Conservation (phyloP, 2,113 vertebrate species). For the Saguinus midas region DNA sequence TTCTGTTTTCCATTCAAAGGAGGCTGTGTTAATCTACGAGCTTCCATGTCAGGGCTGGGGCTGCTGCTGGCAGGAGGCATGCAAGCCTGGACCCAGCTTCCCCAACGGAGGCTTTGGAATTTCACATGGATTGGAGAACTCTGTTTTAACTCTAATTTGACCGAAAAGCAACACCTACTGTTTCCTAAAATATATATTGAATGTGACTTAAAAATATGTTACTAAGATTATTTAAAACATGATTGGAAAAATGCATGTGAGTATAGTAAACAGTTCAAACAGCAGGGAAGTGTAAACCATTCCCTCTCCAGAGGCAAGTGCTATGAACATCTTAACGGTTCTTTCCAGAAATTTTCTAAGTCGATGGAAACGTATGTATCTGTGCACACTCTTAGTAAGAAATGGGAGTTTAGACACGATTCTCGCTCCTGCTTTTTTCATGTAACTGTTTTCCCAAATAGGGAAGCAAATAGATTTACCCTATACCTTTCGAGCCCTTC, state of each 20-base stretch:
- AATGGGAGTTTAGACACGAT: no score
- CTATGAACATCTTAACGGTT: background rate
- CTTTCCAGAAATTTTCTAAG: background rate
- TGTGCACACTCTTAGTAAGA: background rate
- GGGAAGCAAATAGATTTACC: background rate
- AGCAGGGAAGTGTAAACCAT: no score
- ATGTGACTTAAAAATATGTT: background rate
- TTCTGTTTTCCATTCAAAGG: background rate
- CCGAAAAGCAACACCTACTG: background rate
- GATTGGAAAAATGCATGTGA: background rate
- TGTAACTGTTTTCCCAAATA: background rate
- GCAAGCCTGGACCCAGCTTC: accelerated
- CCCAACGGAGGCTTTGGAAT: accelerated
- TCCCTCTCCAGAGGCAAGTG: background rate
- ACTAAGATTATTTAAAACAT: background rate
- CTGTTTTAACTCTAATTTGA: background rate
- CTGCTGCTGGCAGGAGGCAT: accelerated
- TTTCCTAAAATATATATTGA: background rate
- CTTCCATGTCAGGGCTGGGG: accelerated
- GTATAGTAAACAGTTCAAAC: background rate
- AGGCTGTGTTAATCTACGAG: accelerated
- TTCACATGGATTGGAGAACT: no score
- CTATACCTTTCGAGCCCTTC: background rate
- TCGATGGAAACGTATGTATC: background rate
- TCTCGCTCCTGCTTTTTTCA: background rate